These are phyloP conservation scores for Drosophila nikananu DNA, from an alignment of 1,140 invertebrate species.

Conservation along the genomic window DNA sequence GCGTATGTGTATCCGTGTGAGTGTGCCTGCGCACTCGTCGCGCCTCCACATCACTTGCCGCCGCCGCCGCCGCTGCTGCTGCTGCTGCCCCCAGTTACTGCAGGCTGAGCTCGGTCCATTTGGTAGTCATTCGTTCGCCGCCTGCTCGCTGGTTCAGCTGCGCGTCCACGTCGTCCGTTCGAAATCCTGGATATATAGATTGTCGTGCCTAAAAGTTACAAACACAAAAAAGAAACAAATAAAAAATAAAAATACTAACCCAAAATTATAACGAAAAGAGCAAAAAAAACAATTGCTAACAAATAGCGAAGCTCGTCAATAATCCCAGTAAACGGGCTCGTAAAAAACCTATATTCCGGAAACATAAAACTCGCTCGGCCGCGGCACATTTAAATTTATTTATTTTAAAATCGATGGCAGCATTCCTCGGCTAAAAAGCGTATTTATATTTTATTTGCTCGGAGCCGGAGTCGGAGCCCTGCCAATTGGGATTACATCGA, in stretches of 20 bases:
- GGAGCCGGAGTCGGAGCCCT: conserved; percentile 11
- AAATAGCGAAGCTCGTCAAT: conserved; percentile 14
- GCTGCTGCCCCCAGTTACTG: conserved; percentile 66
- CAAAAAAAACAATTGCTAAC: conserved; percentile 20
- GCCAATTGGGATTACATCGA: conserved; percentile 61
- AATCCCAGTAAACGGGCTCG: conserved; percentile 35
- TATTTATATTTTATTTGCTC: conserved; percentile 34
- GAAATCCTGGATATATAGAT: conserved; percentile 31
- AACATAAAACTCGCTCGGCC: conserved; percentile 61
- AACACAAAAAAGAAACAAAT: conserved; percentile 13
- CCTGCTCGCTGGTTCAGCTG: conserved; percentile 81
- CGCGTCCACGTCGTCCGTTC: conserved; percentile 63
- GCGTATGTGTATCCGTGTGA: conserved; percentile 30
- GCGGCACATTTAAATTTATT: conserved; percentile 54
- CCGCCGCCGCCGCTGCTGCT: conserved; percentile 45
- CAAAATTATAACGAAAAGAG: conserved; percentile 9
- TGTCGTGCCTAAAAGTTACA: conserved; percentile 35
- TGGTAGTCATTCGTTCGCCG: conserved; percentile 81
- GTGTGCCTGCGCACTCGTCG: conserved; percentile 77
- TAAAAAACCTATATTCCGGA: conserved; percentile 41
- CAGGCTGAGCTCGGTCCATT: conserved; percentile 72
- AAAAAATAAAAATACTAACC: conserved; percentile 6
- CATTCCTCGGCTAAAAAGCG: conserved; percentile 38
- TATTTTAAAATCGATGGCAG: conserved; percentile 35
- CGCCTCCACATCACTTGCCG: conserved; percentile 73